phyloP scores from a whole-genome alignment of 2,113 vertebrate genomes.

The Tiliqua scincoides region DNA sequence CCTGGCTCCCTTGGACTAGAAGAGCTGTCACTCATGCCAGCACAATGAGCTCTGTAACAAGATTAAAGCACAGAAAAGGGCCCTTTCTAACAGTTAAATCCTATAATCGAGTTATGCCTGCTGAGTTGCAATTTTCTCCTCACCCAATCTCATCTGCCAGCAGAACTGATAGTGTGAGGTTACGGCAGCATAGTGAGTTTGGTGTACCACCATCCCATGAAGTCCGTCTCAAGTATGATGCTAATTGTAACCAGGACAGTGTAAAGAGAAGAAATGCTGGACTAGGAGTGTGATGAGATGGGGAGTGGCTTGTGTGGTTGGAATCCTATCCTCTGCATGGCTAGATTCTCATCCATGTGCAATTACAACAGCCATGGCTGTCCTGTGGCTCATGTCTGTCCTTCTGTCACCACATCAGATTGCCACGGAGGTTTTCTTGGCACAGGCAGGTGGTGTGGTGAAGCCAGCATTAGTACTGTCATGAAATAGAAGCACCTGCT shows the following conservation, averaged over 20 bases:
- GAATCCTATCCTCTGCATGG: not conserved
- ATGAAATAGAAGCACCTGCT: not conserved
- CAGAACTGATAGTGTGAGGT: not conserved
- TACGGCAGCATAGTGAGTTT: not conserved
- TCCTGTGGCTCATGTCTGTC: no score
- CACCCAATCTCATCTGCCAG: no score
- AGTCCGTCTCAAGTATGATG: not conserved
- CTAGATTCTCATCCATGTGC: not conserved
- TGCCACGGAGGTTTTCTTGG: no score
- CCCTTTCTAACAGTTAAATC: not conserved
- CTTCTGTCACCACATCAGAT: no score
- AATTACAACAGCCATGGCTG: not conserved
- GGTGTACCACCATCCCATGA: not conserved
- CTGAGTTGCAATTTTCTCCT: no score
- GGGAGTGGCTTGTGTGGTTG: not conserved
- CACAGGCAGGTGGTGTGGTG: not conserved
- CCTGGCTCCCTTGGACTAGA: no score
- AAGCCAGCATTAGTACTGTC: not conserved
- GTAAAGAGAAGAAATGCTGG: not conserved
- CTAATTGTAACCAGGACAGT: not conserved
- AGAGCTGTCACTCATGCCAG: not conserved
- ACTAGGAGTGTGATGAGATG: not conserved
- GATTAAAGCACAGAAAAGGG: not conserved
- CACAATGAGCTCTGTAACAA: no score
- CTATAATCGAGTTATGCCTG: no score